Conservation (phyloP, 2,797 vertebrate genomes). For the Cynopterus sphinx region DNA sequence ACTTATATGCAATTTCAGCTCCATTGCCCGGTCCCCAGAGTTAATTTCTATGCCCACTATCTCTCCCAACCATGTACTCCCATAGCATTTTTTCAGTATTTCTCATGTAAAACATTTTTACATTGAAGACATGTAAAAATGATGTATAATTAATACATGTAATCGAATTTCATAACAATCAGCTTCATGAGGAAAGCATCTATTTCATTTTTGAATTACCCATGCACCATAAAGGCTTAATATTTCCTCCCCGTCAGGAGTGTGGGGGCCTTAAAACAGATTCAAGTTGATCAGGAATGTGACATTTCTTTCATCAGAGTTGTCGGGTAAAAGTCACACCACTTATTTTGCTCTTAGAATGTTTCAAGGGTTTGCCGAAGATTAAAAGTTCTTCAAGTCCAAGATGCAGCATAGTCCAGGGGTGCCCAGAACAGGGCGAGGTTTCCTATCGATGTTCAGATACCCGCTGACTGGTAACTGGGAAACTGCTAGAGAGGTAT, state of each 20-base stretch:
- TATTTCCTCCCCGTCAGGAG: neutral
- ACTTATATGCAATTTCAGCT: neutral
- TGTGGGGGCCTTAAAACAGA: neutral
- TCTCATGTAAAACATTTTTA: neutral
- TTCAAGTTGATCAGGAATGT: neutral
- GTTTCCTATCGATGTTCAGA: neutral
- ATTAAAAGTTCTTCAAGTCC: neutral
- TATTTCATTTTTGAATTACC: neutral
- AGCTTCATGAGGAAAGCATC: neutral
- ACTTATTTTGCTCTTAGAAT: neutral
- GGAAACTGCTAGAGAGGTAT: neutral
- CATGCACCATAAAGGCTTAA: neutral
- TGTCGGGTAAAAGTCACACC: neutral
- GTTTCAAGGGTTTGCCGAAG: neutral
- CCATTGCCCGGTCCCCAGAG: neutral
- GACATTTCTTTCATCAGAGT: neutral
- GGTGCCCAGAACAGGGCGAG: neutral
- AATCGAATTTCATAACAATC: slow-evolving; percentile 6
- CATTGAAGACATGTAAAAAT: neutral
- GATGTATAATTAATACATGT: neutral
- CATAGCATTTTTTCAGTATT: neutral
- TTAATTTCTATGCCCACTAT: neutral
- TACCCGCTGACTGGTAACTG: neutral
- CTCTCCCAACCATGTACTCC: neutral
- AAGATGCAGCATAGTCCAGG: neutral